These are phyloP conservation scores for Corvus cornix DNA, from an alignment of 2,113 vertebrate genomes.

Conservation along the genomic window DNA sequence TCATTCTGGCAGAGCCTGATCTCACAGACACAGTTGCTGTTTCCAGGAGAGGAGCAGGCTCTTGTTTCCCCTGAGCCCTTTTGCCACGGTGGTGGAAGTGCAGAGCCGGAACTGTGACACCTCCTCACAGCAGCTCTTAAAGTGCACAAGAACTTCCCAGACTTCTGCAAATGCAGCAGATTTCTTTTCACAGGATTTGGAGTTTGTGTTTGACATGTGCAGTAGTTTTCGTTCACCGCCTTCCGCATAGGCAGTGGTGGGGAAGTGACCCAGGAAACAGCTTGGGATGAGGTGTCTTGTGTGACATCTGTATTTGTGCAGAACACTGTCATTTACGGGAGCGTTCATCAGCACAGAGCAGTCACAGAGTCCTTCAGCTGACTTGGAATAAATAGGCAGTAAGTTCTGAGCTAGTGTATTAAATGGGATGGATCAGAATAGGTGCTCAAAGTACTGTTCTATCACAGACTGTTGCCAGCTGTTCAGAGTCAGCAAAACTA, in stretches of 20 bases:
- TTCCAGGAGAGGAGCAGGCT: not conserved
- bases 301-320: not conserved
- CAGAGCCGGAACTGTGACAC: not conserved
- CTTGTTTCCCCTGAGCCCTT: not conserved
- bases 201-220: not conserved
- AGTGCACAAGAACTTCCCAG: not conserved
- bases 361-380: not conserved
- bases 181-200: not conserved
- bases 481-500: not conserved
- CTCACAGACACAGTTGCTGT: not conserved
- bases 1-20: not conserved
- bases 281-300: not conserved
- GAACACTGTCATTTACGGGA: not conserved
- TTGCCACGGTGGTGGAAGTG: not conserved
- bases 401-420: not conserved
- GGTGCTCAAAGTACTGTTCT: not conserved
- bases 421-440: not conserved
- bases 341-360: not conserved
- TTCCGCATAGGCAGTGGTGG: rapidly evolving
- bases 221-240: not conserved
- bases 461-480: not conserved
- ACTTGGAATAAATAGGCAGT: not conserved
- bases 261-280: not conserved
- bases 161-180: not conserved
- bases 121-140: not conserved